These are phyloP conservation scores for Climacteris rufus DNA, from an alignment of 2,113 vertebrate genomes.

Conservation along the genomic window DNA sequence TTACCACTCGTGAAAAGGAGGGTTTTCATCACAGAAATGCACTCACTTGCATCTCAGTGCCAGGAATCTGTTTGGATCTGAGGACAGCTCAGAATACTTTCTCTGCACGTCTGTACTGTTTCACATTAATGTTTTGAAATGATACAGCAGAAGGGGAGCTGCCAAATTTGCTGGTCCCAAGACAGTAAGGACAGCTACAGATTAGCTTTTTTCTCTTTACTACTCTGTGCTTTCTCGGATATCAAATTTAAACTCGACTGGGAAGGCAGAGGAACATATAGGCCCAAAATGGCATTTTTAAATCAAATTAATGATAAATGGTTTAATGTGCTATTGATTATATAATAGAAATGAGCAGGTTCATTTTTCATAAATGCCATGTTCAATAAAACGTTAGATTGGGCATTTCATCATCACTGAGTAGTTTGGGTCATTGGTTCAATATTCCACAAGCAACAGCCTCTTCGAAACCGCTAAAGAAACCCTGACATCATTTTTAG, in stretches of 20 bases:
- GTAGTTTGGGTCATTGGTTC: slow-evolving; percentile 55
- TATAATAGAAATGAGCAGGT: slow-evolving; percentile 58
- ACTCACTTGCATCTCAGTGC: too few relatives aligned
- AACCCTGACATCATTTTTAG: slow-evolving; percentile 36
- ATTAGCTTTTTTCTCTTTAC: not conserved
- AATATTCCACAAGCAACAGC: slow-evolving; percentile 58
- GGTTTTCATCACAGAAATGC: not conserved
- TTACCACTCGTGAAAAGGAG: not conserved
- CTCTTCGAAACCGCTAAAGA: slow-evolving; percentile 12
- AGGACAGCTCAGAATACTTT: not conserved
- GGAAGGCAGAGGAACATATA: not conserved
- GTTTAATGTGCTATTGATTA: slow-evolving; percentile 74
- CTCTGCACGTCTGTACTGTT: not conserved
- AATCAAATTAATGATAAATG: slow-evolving; percentile 69
- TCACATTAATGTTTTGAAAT: not conserved
- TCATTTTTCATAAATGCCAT: slow-evolving; percentile 70
- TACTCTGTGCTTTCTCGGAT: not conserved
- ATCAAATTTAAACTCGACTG: slow-evolving; percentile 23
- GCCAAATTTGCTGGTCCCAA: not conserved
- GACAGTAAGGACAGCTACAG: not conserved
- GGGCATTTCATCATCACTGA: slow-evolving; percentile 65
- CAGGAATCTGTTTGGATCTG: rapidly evolving
- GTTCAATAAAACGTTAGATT: slow-evolving; percentile 68
- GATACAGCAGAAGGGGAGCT: not conserved
- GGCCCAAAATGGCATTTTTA: slow-evolving; percentile 24